phyloP scores from a whole-genome alignment of 2,888 invertebrate species.

The Diogma glabrata region DNA sequence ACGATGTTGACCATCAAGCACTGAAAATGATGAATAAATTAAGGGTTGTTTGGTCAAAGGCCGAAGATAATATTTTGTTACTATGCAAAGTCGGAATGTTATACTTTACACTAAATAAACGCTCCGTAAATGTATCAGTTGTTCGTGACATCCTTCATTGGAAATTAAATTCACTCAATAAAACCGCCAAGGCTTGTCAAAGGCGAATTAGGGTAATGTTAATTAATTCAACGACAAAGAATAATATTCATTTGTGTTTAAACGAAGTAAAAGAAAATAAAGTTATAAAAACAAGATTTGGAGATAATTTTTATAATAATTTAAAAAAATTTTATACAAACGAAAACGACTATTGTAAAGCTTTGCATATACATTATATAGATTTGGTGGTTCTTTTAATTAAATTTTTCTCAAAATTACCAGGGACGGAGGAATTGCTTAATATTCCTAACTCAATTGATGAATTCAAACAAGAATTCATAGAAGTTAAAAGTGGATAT shows the following conservation, averaged over 20 bases:
- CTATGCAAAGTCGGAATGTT: slow-evolving; percentile 52
- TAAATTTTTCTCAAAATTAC: slow-evolving; percentile 4
- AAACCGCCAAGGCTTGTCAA: slow-evolving; percentile 56
- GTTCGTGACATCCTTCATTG: slow-evolving; percentile 46
- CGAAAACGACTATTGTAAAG: slow-evolving; percentile 26
- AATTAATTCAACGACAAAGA: slow-evolving; percentile 44
- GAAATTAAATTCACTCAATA: slow-evolving; percentile 43
- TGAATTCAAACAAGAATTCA: slow-evolving; percentile 26
- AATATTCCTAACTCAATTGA: slow-evolving; percentile 28
- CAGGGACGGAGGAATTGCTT: background rate
- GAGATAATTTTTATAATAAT: slow-evolving; percentile 31
- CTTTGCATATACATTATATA: slow-evolving; percentile 26
- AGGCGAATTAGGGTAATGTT: slow-evolving; percentile 50
- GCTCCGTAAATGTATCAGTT: slow-evolving; percentile 35
- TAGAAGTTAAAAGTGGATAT: slow-evolving; percentile 14
- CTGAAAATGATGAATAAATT: slow-evolving; percentile 47
- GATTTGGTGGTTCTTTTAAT: slow-evolving; percentile 1
- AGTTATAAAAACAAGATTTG: slow-evolving; percentile 37
- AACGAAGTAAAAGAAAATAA: slow-evolving; percentile 48
- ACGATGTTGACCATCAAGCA: slow-evolving; percentile 52
- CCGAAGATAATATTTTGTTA: slow-evolving; percentile 57
- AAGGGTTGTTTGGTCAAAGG: slow-evolving; percentile 49
- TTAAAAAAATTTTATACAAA: slow-evolving; percentile 27
- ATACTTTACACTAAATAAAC: slow-evolving; percentile 29
- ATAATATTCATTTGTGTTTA: slow-evolving; percentile 47